phyloP scores from a whole-genome alignment of 2,797 vertebrate genomes.

The Gymnoscopelus microlampas region DNA sequence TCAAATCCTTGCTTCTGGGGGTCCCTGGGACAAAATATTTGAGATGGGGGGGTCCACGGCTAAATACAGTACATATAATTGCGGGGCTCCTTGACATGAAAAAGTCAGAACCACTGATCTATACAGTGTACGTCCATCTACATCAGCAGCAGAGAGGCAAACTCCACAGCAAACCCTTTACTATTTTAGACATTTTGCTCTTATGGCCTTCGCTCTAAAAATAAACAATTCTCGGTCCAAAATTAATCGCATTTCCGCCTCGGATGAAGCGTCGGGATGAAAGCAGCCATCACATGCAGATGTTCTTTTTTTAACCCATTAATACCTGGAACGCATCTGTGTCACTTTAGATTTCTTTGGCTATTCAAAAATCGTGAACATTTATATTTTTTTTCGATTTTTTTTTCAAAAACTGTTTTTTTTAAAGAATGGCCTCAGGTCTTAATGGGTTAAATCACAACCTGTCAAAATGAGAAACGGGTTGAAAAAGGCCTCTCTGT shows the following conservation, averaged over 20 bases:
- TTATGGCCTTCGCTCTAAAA: conserved; percentile 63
- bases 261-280: conserved; percentile 28
- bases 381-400: too few relatives aligned
- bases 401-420: too few relatives aligned
- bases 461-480: conserved; percentile 9
- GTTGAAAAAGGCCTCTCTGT: too few relatives aligned
- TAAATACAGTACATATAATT: too few relatives aligned
- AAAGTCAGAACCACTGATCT: conserved; percentile 14
- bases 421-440: too few relatives aligned
- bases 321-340: too few relatives aligned
- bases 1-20: too few relatives aligned
- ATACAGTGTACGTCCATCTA: conserved; percentile 67
- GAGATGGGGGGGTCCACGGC: too few relatives aligned
- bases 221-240: conserved; percentile 36
- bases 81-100: too few relatives aligned
- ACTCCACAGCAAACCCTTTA: conserved; percentile 62
- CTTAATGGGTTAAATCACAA: background rate
- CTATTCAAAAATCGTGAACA: too few relatives aligned
- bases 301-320: conserved; percentile 6
- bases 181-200: conserved; percentile 65
- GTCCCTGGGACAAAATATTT: too few relatives aligned
- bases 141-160: conserved; percentile 62
- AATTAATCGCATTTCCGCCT: conserved; percentile 6
- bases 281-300: conserved; percentile 10
- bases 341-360: too few relatives aligned